phyloP scores from a whole-genome alignment of 2,113 vertebrate genomes.

The Hystrix cristata region DNA sequence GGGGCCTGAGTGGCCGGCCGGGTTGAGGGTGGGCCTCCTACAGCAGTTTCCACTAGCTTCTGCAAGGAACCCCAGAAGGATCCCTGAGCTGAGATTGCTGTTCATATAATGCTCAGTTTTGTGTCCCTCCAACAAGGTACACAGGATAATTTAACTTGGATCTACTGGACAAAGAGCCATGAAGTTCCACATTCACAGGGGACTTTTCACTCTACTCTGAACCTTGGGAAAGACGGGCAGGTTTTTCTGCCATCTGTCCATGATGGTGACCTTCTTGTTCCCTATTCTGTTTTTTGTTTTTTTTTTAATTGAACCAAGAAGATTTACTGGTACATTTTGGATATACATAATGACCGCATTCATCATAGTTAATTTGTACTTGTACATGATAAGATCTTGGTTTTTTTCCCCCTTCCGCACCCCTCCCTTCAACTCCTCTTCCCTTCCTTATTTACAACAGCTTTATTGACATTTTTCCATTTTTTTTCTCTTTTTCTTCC shows the following conservation, averaged over 20 bases:
- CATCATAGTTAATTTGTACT: too few relatives aligned
- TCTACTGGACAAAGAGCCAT: background rate
- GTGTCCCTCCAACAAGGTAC: background rate
- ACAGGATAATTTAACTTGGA: background rate
- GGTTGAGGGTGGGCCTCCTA: background rate
- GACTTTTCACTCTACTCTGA: background rate
- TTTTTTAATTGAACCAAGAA: too few relatives aligned
- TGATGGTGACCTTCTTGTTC: background rate
- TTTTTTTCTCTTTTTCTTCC: too few relatives aligned
- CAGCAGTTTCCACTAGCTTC: background rate
- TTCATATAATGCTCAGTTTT: background rate
- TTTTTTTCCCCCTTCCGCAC: too few relatives aligned
- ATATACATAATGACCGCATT: too few relatives aligned
- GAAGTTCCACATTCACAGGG: background rate
- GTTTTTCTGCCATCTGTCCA: background rate
- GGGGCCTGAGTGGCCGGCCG: background rate
- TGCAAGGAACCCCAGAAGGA: background rate
- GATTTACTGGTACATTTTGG: too few relatives aligned
- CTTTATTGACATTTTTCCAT: too few relatives aligned
- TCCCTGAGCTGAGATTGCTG: background rate
- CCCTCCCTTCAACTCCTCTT: too few relatives aligned
- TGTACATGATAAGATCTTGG: too few relatives aligned
- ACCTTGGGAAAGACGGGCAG: background rate
- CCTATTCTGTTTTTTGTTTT: background rate
- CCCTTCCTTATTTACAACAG: too few relatives aligned